Conservation (phyloP, 2,888 invertebrate genomes). For the Zygothrica quintamaculata region DNA sequence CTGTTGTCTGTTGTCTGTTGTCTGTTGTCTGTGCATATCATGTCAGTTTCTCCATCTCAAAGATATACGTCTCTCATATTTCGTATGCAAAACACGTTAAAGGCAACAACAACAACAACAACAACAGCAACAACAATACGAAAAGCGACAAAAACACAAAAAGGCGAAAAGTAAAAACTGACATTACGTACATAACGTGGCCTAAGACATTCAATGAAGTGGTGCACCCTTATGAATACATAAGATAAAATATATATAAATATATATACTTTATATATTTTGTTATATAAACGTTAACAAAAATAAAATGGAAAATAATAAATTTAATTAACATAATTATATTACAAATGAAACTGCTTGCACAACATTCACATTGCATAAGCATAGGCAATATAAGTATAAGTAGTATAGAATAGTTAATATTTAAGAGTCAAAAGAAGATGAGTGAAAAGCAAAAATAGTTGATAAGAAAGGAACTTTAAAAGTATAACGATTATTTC, state of each 20-base stretch:
- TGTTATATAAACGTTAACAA: not conserved
- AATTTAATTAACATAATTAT: not conserved
- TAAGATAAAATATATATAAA: constrained; percentile 1
- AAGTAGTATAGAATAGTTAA: too few relatives aligned
- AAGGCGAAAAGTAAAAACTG: constrained; percentile 9
- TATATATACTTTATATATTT: too few relatives aligned
- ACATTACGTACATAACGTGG: constrained; percentile 37
- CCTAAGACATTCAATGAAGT: constrained; percentile 24
- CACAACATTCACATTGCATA: too few relatives aligned
- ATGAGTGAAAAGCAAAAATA: too few relatives aligned
- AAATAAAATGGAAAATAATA: not conserved
- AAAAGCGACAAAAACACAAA: too few relatives aligned
- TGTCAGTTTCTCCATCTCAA: constrained; percentile 35
- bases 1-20: too few relatives aligned
- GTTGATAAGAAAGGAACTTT: too few relatives aligned
- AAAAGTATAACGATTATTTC: too few relatives aligned
- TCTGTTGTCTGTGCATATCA: constrained; percentile 27
- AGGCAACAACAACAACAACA: constrained; percentile 4
- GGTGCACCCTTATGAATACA: constrained; percentile 15
- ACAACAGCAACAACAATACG: too few relatives aligned
- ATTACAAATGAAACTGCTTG: too few relatives aligned
- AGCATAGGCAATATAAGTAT: too few relatives aligned
- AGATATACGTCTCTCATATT: constrained; percentile 56
- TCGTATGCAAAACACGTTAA: constrained; percentile 65
- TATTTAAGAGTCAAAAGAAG: too few relatives aligned